Evolutionary conservation across 2,797 vertebrate genomes (phyloP), one percentile per base, ranked within the genome.

Genomic region (Lerista edwardsae): DNA sequence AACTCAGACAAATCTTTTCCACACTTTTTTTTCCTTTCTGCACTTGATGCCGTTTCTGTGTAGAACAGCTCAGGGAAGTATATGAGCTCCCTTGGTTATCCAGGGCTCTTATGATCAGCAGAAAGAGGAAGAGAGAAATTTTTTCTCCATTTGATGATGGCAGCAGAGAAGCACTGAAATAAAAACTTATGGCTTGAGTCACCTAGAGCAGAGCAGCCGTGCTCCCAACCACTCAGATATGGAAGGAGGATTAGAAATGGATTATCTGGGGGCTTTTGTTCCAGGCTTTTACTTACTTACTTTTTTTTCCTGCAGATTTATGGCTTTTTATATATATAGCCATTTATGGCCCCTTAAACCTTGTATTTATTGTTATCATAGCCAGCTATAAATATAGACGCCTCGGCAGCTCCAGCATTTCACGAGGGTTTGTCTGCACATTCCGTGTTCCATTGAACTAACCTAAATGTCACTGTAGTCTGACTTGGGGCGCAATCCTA

Each of bases 331-430:
- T 71, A 55, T 73, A 75, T 64, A 72, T 80, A 59, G 68, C 23
- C 25, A 88, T 78, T 84, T 39, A 29, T 2, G 80, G 31, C 2
- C 62, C 72, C 61, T 88, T 82, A 31, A 64, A 41, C 55, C 31
- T 71, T 36, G 67, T 86, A 25, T 75, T 84, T 89, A 82, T 2
- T 62, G 65, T n/a, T 88, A 86, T 79, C 77, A 72, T 57, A 17
- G 82, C 25, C 75, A 11, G 21, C 65, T 84, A 6, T 80, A 80
- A 86, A 83, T 72, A 76, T 51, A 76, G n/a, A 34, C 72, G 41
- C 34, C 55, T 59, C 77, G 74, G 21, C 59, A n/a, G 8, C 19
- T 71, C 44, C 19, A 67, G 36, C 64, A 69, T 84, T 80, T 79
- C 86, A 67, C 19, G 23, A 44, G 84, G 69, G 27, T 41, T 39